These are phyloP conservation scores for Taxidea taxus DNA, from an alignment of 2,113 vertebrate species.

Conservation along the genomic window DNA sequence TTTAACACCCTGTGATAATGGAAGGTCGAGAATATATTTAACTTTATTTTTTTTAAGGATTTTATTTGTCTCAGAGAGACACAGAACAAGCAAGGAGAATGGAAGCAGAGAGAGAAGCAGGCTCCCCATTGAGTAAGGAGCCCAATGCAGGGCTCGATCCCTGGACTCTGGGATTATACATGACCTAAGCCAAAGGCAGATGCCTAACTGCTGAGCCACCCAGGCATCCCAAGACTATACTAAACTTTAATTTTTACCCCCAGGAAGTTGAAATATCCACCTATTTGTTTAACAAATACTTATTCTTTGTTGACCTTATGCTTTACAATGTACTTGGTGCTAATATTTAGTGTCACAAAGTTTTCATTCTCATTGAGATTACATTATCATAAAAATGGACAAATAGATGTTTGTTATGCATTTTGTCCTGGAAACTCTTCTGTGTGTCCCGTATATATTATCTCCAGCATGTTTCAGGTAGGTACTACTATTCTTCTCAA, in stretches of 20 bases:
- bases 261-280: neutral
- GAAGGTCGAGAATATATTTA: neutral
- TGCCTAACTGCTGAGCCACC: neutral
- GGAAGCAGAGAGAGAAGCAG: neutral
- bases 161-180: neutral
- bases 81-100: neutral
- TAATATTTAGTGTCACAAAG: neutral
- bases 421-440: neutral
- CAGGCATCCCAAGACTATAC: neutral
- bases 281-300: neutral
- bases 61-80: neutral
- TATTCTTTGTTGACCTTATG: neutral
- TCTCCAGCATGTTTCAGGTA: neutral
- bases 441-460: neutral
- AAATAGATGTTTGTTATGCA: neutral
- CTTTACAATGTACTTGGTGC: neutral
- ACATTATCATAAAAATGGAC: neutral
- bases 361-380: neutral
- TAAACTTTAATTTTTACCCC: conserved; percentile 3
- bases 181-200: neutral
- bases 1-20: neutral
- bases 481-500: neutral
- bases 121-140: neutral
- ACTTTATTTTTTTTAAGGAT: neutral
- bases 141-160: accelerated